Evolutionary conservation across 2,888 invertebrate genomes (phyloP), one percentile per base, ranked within the genome.

Genomic region (Tyria jacobaeae): DNA sequence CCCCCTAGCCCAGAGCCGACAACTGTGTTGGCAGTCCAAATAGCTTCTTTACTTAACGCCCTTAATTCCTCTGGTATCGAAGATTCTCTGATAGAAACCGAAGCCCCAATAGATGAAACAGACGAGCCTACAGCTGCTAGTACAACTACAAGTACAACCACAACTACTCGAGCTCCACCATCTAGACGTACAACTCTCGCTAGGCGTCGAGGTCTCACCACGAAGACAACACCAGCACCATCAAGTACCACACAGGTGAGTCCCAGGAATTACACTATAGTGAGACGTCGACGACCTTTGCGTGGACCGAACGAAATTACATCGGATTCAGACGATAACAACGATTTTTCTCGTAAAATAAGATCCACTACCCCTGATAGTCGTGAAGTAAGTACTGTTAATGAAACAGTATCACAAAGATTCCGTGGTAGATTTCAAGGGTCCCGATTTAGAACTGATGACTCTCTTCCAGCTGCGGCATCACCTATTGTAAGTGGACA

Each of bases 311-410:
- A 94, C 67, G 91, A 93, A 83, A 90, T 93, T 82, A 79, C 75
- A 75, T 83, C 86, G 73, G 91, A 92, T 73, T 85, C 87, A 68
- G 87, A 84, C 56, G 89, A 89, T 68, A 71, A 78, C 21, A 73
- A 71, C 12, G 85, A 85, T 48, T 62, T 77, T 58, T 79, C 83
- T 60, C 87, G 94, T 70, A 92, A 88, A 83, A 86, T 94, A 57
- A 86, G 94, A 64, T 94, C 94, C 1, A 94, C 94, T 1, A 94
- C 94, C 51, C 94, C 94, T 6, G 89, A 94, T 59, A 94, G 94
- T 75, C 86, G 88, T 1, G 94, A 94, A 82, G 73, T 88, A 53
- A 85, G 85, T 21, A 79, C 75, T 41, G 66, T 67, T 4, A 78
- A 71, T 53, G 84, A 56, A 64, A 57, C 65, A 17, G 60, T 59